Conservation (phyloP, 2,797 vertebrate species). For the Manis javanica region DNA sequence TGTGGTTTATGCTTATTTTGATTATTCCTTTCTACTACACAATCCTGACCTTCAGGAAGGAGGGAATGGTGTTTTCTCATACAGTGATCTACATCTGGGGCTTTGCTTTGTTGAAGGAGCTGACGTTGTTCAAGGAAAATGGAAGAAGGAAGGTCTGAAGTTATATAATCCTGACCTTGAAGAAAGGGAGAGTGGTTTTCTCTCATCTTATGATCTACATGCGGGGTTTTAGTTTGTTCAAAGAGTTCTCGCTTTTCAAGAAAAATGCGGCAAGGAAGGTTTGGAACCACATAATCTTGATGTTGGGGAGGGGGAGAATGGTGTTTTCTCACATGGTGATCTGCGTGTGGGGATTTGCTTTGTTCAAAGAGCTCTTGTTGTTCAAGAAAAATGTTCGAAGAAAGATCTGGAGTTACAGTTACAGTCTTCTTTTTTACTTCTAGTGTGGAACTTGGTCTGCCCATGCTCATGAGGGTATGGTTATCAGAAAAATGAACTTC, state of each 20-base stretch:
- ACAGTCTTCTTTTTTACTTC: conserved; percentile 50
- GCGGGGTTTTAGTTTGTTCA: conserved; percentile 57
- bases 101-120: conserved; percentile 65
- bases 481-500: conserved; percentile 56
- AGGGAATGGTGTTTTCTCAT: conserved; percentile 34
- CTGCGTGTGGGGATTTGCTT: not conserved
- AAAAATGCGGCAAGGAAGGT: conserved; percentile 70
- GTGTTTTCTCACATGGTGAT: conserved; percentile 13
- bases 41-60: not conserved
- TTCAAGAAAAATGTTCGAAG: not conserved
- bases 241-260: conserved; percentile 70
- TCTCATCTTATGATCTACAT: conserved; percentile 56
- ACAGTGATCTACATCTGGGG: conserved; percentile 57
- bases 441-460: not conserved
- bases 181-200: conserved; percentile 45
- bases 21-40: conserved; percentile 38
- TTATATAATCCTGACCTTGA: conserved; percentile 58
- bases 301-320: conserved; percentile 41
- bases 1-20: not conserved
- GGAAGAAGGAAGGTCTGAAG: conserved; percentile 63
- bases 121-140: conserved; percentile 64
- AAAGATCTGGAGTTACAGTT: accelerated
- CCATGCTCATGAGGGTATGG: not conserved
- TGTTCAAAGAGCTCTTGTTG: conserved; percentile 24
- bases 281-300: conserved; percentile 56